A percentile compares a stretch with the other conserved stretches of the same genome.
Evolutionary conservation across 2,888 invertebrate genomes (phyloP).

Genomic region (Dione juno): DNA sequence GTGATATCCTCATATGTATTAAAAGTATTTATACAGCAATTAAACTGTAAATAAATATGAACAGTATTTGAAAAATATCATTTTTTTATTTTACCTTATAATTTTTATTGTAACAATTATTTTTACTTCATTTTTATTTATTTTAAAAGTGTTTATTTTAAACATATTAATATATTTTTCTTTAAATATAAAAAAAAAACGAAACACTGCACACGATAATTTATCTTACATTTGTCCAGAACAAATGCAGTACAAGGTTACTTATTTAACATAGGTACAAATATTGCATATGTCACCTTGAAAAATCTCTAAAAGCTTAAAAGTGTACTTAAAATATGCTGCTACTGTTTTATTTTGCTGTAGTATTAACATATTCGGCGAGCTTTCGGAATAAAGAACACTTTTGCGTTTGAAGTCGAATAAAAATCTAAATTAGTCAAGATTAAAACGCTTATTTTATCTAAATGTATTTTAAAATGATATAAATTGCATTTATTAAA

Average conservation of each 20-base stretch:
- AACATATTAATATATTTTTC: no score
- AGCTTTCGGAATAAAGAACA: no score
- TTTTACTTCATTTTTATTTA: background rate
- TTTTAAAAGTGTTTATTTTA: background rate
- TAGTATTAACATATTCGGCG: background rate
- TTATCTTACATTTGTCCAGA: slow-evolving; percentile 3
- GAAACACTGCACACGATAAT: no score
- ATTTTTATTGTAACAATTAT: background rate
- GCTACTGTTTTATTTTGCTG: background rate
- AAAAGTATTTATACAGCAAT: slow-evolving; percentile 38
- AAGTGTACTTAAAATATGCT: background rate
- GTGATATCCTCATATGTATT: slow-evolving; percentile 63
- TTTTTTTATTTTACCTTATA: background rate
- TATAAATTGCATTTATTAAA: no score
- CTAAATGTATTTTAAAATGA: no score
- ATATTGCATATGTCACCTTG: background rate
- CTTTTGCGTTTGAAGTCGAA: no score
- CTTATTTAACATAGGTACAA: slow-evolving; percentile 4
- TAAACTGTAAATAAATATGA: slow-evolving; percentile 52
- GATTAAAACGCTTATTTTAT: no score
- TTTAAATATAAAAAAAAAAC: no score
- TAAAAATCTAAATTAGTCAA: no score
- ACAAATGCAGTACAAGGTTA: slow-evolving; percentile 10
- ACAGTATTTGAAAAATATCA: slow-evolving; percentile 1
- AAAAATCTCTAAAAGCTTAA: background rate